Percentiles rank a stretch among this genome's conserved stretches.
Evolutionary conservation across 2,888 invertebrate genomes (phyloP).

Genomic region (Gisinianus flammeolus): DNA sequence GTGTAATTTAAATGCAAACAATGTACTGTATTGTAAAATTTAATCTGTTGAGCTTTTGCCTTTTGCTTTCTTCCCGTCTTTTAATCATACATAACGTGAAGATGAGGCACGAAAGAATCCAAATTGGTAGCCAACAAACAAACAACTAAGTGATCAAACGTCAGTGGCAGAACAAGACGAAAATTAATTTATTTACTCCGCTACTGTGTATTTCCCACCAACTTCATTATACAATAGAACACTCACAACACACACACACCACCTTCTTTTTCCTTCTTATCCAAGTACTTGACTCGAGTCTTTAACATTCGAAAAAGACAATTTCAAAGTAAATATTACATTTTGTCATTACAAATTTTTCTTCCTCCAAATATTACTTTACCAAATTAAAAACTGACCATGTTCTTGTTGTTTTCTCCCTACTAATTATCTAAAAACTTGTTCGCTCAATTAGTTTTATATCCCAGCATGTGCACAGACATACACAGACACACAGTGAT

Average conservation of each 20-base stretch:
- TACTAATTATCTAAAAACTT: not conserved
- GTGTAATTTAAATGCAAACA: conserved; percentile 22
- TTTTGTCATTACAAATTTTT: not conserved
- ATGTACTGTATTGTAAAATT: not conserved
- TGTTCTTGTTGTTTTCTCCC: not conserved
- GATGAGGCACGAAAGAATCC: not conserved
- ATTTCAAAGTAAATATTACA: not conserved
- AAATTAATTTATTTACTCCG: conserved; percentile 21
- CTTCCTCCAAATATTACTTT: not conserved
- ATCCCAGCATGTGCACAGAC: no score
- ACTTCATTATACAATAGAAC: not conserved
- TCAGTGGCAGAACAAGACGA: conserved; percentile 19
- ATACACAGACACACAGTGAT: no score
- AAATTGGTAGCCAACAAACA: not conserved
- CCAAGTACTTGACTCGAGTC: not conserved
- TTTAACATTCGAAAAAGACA: no score
- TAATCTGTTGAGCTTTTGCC: not conserved
- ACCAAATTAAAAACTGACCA: not conserved
- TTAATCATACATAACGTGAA: not conserved
- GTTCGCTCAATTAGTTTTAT: not conserved
- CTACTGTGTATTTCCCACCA: conserved; percentile 16
- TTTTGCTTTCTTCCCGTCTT: not conserved
- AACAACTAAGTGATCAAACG: not conserved
- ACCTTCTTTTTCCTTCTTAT: not conserved
- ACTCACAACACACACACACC: not conserved